Evolutionary conservation across 2,888 invertebrate genomes (phyloP).

Genomic region (Rosalia funebris): DNA sequence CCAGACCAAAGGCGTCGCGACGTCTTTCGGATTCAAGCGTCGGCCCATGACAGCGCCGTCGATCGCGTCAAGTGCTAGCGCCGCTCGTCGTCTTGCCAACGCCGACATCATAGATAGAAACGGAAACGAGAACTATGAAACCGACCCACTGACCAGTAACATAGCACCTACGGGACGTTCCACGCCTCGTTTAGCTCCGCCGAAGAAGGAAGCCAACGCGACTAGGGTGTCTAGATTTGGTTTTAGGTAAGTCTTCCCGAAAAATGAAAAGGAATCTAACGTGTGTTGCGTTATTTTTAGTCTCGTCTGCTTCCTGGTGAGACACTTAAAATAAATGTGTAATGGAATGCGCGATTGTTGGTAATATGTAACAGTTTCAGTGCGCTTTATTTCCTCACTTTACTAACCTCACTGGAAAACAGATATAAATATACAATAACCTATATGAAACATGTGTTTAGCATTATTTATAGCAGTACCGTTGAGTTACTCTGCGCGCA

Average conservation of each 20-base stretch:
- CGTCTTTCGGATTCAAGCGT: constrained; percentile 85
- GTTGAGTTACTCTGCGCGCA: not conserved
- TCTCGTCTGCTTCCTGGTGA: no score
- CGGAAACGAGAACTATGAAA: constrained; percentile 55
- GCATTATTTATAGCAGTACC: constrained; percentile 6
- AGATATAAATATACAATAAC: constrained; percentile 4
- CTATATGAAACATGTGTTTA: not conserved
- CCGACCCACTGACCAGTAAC: constrained; percentile 57
- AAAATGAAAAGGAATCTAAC: no score
- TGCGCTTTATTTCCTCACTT: no score
- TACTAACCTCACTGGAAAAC: constrained; percentile 29
- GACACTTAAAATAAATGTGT: no score
- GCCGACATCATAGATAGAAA: constrained; percentile 63
- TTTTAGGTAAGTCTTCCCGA: constrained; percentile 69
- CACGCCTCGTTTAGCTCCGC: constrained; percentile 73
- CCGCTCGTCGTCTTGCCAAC: constrained; percentile 63
- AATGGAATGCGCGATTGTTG: no score
- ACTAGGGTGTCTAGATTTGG: constrained; percentile 80
- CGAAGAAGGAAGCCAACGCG: constrained; percentile 74
- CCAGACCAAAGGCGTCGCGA: constrained; percentile 76
- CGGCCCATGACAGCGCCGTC: constrained; percentile 68
- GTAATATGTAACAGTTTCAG: no score
- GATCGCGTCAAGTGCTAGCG: constrained; percentile 52
- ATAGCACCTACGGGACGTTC: constrained; percentile 69
- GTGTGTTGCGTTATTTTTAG: no score